These are phyloP conservation scores for Tadarida brasiliensis DNA, from an alignment of 2,797 vertebrate species.

Conservation along the genomic window DNA sequence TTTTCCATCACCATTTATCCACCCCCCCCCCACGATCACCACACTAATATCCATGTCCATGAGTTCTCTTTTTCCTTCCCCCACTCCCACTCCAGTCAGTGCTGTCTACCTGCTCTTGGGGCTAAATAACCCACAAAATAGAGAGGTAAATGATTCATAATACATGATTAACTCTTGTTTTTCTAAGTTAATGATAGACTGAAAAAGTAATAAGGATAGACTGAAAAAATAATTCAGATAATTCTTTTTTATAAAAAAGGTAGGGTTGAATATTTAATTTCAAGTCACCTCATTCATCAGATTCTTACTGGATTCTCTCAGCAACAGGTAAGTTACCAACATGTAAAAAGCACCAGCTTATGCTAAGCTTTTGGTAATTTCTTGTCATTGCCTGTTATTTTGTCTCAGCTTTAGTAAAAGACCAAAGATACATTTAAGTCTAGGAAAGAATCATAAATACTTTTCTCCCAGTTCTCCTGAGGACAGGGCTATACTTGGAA, in stretches of 20 bases:
- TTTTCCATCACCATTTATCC: no score
- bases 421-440: background rate
- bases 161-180: background rate
- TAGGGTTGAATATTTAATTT: slow-evolving; percentile 45
- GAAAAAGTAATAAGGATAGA: slow-evolving; percentile 42
- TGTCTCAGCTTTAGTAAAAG: slow-evolving; percentile 8
- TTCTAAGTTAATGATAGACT: slow-evolving; percentile 28
- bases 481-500: background rate
- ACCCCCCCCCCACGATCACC: no score
- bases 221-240: slow-evolving; percentile 23
- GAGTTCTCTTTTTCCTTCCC: no score
- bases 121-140: background rate
- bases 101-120: no score
- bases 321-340: background rate
- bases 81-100: no score
- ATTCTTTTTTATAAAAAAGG: background rate
- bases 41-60: no score
- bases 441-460: slow-evolving; percentile 11
- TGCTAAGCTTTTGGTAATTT: background rate
- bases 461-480: background rate
- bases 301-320: background rate
- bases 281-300: background rate
- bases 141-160: background rate
- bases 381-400: slow-evolving; percentile 31
- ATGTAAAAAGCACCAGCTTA: background rate